phyloP scores from a whole-genome alignment of 2,113 vertebrate genomes.

The Lampris incognitus region DNA sequence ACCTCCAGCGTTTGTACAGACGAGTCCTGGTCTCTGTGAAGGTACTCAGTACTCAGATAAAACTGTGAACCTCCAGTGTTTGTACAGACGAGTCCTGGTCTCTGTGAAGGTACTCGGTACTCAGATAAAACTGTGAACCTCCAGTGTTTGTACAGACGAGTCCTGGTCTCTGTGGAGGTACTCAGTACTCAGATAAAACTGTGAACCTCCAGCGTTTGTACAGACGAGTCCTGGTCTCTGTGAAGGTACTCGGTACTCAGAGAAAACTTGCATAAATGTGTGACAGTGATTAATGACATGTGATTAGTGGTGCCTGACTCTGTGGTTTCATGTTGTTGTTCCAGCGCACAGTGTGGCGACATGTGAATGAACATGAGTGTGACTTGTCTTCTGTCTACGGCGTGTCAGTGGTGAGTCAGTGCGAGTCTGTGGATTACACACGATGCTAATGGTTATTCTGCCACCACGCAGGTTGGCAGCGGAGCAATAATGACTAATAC shows the following conservation, averaged over 20 bases:
- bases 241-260: constrained; percentile 3
- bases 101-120: too few relatives aligned
- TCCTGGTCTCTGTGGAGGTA: too few relatives aligned
- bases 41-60: too few relatives aligned
- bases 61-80: too few relatives aligned
- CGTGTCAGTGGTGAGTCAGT: constrained; percentile 13
- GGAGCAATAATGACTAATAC: constrained; percentile 13
- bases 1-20: too few relatives aligned
- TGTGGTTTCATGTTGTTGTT: constrained; percentile 45
- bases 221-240: too few relatives aligned
- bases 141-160: too few relatives aligned
- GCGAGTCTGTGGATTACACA: constrained; percentile 2
- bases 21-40: too few relatives aligned
- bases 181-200: too few relatives aligned
- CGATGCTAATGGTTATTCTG: neutral
- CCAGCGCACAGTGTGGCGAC: neutral
- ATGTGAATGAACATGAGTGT: neutral
- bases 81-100: too few relatives aligned
- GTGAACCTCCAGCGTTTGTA: too few relatives aligned
- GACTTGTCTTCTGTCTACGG: neutral
- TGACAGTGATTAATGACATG: constrained; percentile 62
- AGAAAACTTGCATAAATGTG: constrained; percentile 45
- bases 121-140: too few relatives aligned
- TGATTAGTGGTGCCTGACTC: constrained; percentile 39
- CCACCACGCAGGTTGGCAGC: constrained; percentile 10